These are phyloP conservation scores for Mythimna pallens DNA, from an alignment of 2,888 invertebrate species.

Conservation along the genomic window DNA sequence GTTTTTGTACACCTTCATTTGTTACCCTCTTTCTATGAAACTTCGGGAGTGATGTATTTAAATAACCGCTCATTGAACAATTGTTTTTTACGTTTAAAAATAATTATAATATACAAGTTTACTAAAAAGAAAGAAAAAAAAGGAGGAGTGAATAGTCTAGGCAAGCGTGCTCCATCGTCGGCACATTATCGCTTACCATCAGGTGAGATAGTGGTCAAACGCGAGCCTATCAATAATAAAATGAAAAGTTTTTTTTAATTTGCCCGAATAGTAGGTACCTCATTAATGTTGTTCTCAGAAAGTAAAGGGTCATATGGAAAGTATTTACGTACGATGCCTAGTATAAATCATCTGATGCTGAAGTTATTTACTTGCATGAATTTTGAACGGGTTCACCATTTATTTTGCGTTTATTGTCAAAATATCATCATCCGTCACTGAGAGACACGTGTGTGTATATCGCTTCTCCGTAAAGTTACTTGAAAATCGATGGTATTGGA, in stretches of 20 bases:
- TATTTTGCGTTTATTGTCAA: neutral
- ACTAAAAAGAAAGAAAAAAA: too few relatives aligned
- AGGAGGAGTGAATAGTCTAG: too few relatives aligned
- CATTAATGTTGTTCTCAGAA: too few relatives aligned
- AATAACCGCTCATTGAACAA: neutral
- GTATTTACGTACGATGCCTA: neutral
- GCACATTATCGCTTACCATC: too few relatives aligned
- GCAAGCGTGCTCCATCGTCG: too few relatives aligned
- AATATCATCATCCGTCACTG: neutral
- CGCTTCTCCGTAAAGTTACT: neutral
- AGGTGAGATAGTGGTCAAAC: too few relatives aligned
- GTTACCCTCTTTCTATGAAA: neutral
- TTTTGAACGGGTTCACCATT: neutral
- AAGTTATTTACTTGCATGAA: neutral
- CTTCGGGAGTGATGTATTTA: neutral
- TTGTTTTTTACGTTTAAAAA: neutral
- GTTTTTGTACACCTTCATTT: neutral
- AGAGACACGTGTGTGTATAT: neutral
- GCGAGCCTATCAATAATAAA: too few relatives aligned
- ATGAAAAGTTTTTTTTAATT: too few relatives aligned
- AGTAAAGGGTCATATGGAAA: too few relatives aligned
- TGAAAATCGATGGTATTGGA: conserved; percentile 6
- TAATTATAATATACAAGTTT: too few relatives aligned
- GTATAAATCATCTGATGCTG: neutral
- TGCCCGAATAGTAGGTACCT: too few relatives aligned